Conservation (phyloP, 2,888 invertebrate species). For the Eulithis testata region DNA sequence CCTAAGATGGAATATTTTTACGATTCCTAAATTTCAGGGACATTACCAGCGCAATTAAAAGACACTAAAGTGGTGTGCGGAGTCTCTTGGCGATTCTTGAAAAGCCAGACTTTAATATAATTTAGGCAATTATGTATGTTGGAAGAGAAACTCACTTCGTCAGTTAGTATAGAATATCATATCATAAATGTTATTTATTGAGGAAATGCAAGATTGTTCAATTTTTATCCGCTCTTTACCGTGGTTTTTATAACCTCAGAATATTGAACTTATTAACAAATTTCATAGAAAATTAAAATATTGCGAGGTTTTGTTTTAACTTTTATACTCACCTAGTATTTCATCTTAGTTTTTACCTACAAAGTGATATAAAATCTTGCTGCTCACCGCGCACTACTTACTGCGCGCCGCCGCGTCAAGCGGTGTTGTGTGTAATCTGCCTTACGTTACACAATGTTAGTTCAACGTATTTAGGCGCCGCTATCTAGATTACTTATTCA, state of each 20-base stretch:
- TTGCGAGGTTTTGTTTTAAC: too few relatives aligned
- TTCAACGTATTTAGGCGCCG: conserved; percentile 1
- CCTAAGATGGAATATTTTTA: conserved; percentile 17
- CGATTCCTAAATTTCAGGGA: conserved; percentile 19
- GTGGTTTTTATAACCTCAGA: too few relatives aligned
- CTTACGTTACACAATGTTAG: background rate
- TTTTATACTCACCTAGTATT: too few relatives aligned
- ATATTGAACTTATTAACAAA: too few relatives aligned
- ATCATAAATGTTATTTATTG: too few relatives aligned
- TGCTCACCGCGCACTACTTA: too few relatives aligned
- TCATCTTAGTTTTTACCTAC: too few relatives aligned
- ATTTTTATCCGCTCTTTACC: too few relatives aligned
- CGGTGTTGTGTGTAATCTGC: background rate
- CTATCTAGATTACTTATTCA: conserved; percentile 4
- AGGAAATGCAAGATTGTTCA: too few relatives aligned
- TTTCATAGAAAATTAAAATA: too few relatives aligned
- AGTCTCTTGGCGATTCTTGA: conserved; percentile 28
- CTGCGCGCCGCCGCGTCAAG: background rate
- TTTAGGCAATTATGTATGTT: background rate
- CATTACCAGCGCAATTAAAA: conserved; percentile 41
- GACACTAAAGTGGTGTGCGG: conserved; percentile 37
- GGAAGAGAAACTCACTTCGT: background rate
- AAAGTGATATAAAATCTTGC: too few relatives aligned
- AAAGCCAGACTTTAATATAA: background rate
- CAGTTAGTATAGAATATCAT: too few relatives aligned